phyloP scores from a whole-genome alignment of 2,888 invertebrate species.

The Agrypnus murinus region DNA sequence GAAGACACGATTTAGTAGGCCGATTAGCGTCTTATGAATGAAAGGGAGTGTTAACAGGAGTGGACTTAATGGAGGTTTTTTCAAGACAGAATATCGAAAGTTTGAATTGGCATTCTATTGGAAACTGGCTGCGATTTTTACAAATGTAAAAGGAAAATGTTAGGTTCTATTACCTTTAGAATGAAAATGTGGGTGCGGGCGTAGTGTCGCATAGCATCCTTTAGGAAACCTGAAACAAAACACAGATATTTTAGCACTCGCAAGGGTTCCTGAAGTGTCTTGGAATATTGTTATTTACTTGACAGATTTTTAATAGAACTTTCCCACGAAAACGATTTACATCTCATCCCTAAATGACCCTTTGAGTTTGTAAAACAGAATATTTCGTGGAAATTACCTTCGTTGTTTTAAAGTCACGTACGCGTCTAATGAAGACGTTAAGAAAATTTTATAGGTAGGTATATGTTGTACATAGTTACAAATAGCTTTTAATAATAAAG shows the following conservation, averaged over 20 bases:
- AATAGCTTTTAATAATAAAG: too few species aligned
- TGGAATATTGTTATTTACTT: slow-evolving; percentile 19
- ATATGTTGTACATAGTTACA: too few species aligned
- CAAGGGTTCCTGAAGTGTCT: slow-evolving; percentile 4
- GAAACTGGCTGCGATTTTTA: background rate
- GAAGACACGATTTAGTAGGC: slow-evolving; percentile 7
- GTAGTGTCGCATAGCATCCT: slow-evolving; percentile 54
- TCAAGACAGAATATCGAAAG: background rate
- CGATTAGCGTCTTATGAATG: slow-evolving; percentile 9
- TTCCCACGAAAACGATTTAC: background rate
- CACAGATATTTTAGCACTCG: slow-evolving; percentile 41
- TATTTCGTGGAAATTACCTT: background rate
- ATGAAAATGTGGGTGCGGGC: slow-evolving; percentile 61
- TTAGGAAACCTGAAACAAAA: slow-evolving; percentile 61
- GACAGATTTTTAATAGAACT: slow-evolving; percentile 17
- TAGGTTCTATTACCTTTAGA: slow-evolving; percentile 61
- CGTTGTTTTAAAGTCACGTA: too few species aligned
- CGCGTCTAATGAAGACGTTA: too few species aligned
- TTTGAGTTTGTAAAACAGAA: background rate
- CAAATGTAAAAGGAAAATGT: background rate
- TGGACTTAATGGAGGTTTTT: background rate
- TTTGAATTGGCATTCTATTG: background rate
- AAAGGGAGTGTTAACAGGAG: background rate
- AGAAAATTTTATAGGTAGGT: too few species aligned
- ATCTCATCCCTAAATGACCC: background rate